Percentiles rank a stretch among this genome's conserved stretches.
These are phyloP conservation scores for Hemichromis elongatus DNA, from an alignment of 2,113 vertebrate genomes.

Conservation along the genomic window DNA sequence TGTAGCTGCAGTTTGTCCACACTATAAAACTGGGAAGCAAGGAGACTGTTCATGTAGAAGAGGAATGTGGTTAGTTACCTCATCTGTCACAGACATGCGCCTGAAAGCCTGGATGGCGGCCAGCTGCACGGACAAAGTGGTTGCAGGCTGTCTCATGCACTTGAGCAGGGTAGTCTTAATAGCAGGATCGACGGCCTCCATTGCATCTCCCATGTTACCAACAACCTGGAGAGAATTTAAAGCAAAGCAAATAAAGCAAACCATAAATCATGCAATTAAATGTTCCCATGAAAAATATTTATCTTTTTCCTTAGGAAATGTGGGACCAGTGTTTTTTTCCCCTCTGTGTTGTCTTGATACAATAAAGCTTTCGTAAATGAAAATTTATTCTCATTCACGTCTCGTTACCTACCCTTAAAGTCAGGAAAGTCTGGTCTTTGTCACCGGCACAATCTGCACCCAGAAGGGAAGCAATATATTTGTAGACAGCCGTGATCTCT, in stretches of 20 bases:
- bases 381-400: not conserved
- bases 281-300: not conserved
- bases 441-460: constrained; percentile 78
- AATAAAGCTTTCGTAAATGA: not conserved
- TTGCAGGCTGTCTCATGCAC: constrained; percentile 77
- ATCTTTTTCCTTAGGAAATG: not conserved
- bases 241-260: not conserved
- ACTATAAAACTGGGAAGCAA: not conserved
- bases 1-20: not conserved
- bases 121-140: constrained; percentile 82
- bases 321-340: not conserved
- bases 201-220: constrained; percentile 84
- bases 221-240: constrained; percentile 71
- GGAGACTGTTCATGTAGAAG: not conserved
- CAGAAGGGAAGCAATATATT: constrained; percentile 80
- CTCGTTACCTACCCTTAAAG: constrained; percentile 77
- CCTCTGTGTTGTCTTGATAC: not conserved
- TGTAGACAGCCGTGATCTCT: constrained; percentile 76
- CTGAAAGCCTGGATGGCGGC: constrained; percentile 89
- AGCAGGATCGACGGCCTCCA: constrained; percentile 73
- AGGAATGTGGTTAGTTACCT: constrained; percentile 69
- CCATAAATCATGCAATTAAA: not conserved
- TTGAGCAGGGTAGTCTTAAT: constrained; percentile 75
- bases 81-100: constrained; percentile 80
- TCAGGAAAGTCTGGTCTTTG: constrained; percentile 81